Evolutionary conservation across 1,140 invertebrate species (phyloP).

Genomic region (Heterodera schachtii): DNA sequence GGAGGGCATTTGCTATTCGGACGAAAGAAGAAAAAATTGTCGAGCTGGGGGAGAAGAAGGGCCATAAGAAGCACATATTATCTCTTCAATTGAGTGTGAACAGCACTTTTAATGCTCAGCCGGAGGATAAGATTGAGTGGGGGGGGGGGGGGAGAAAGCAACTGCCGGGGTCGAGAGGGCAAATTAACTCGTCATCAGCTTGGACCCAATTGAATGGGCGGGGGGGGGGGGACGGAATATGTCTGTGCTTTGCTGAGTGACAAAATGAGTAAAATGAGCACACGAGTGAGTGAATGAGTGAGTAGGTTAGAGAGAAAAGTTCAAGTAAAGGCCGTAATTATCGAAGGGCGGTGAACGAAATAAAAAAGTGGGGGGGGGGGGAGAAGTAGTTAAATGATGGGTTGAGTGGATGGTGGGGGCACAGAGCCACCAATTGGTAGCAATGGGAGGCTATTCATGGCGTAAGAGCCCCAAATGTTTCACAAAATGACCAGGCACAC

Average conservation of each 20-base stretch:
- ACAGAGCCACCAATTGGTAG: too few species aligned
- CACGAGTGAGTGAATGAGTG: too few species aligned
- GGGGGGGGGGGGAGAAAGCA: background rate
- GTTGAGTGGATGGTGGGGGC: background rate
- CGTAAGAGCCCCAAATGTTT: background rate
- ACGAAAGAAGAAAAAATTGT: background rate
- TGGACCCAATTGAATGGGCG: background rate
- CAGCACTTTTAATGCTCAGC: constrained; percentile 13
- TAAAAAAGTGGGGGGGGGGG: background rate
- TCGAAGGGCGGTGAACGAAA: background rate
- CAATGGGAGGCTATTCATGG: background rate
- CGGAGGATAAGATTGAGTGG: background rate
- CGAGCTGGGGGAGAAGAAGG: background rate
- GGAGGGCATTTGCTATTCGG: background rate
- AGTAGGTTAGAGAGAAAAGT: background rate
- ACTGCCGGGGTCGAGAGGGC: background rate
- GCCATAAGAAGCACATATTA: background rate
- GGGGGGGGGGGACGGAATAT: background rate
- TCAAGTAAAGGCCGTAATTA: background rate
- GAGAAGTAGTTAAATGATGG: background rate
- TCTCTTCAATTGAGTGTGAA: constrained; percentile 1
- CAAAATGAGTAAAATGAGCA: background rate
- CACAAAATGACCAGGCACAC: background rate
- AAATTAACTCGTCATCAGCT: background rate
- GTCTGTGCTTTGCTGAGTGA: background rate